Evolutionary conservation across 2,797 vertebrate species (phyloP).

Genomic region (Harpagifer antarcticus): DNA sequence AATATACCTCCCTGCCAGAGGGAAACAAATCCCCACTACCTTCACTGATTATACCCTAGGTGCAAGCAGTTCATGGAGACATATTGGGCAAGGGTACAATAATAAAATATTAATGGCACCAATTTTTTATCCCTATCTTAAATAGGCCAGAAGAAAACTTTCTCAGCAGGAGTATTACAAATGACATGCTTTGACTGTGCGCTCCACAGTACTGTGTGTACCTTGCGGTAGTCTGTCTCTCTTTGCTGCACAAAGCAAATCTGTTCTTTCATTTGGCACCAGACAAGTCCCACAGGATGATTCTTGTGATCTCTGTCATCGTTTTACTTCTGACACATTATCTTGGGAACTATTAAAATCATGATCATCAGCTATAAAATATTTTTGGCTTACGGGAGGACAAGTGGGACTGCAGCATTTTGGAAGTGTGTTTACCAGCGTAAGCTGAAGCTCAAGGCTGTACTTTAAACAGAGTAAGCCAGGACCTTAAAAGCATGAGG

Average conservation of each 20-base stretch:
- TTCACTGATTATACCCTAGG: slow-evolving; percentile 63
- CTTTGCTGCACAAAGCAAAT: slow-evolving; percentile 36
- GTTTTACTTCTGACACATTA: slow-evolving; percentile 49
- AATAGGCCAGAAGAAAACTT: slow-evolving; percentile 70
- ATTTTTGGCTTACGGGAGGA: slow-evolving; percentile 25
- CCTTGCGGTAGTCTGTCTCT: slow-evolving; percentile 22
- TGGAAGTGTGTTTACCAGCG: slow-evolving; percentile 49
- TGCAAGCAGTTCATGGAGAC: slow-evolving; percentile 62
- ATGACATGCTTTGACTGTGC: slow-evolving; percentile 40
- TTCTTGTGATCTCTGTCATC: slow-evolving; percentile 32
- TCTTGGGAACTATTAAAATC: slow-evolving; percentile 59
- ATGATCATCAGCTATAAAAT: slow-evolving; percentile 61
- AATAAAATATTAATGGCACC: slow-evolving; percentile 69
- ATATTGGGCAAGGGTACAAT: slow-evolving; percentile 71
- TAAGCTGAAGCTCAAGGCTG: slow-evolving; percentile 52
- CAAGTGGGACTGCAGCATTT: slow-evolving; percentile 20
- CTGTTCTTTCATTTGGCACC: slow-evolving; percentile 38
- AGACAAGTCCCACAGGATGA: slow-evolving; percentile 34
- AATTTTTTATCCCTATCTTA: slow-evolving; percentile 64
- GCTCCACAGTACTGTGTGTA: slow-evolving; percentile 40
- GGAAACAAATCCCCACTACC: slow-evolving; percentile 55
- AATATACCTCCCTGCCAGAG: slow-evolving; percentile 42
- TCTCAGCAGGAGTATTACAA: slow-evolving; percentile 53
- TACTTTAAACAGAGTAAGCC: slow-evolving; percentile 47
- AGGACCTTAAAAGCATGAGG: slow-evolving; percentile 37